Percentiles rank a stretch among this genome's conserved stretches.
Conservation (phyloP, 1,140 invertebrate species). For the Neomicropteryx cornuta region DNA sequence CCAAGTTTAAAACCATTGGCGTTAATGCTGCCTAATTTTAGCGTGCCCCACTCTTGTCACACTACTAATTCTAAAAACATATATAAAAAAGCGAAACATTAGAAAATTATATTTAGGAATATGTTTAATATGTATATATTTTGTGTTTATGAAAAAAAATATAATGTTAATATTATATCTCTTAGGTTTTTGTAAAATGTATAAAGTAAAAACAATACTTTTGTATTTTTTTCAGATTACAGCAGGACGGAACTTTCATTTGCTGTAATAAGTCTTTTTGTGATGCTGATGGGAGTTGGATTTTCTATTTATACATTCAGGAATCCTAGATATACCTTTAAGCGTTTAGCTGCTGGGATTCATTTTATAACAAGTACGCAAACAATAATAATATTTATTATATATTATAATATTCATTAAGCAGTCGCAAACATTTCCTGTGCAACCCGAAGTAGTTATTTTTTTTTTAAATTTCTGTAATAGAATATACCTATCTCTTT, state of each 20-base stretch:
- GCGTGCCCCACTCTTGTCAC: too few species aligned
- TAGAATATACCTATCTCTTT: slow-evolving; percentile 3
- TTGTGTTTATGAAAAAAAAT: too few species aligned
- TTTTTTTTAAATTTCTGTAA: slow-evolving; percentile 22
- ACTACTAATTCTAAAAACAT: too few species aligned
- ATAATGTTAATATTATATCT: too few species aligned
- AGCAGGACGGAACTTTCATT: slow-evolving; percentile 74
- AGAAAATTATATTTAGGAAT: too few species aligned
- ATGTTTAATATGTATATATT: too few species aligned
- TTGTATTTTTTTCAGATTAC: slow-evolving; percentile 60
- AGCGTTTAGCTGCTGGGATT: slow-evolving; percentile 71
- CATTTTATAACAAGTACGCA: slow-evolving; percentile 71
- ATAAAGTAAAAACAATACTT: too few species aligned
- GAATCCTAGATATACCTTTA: slow-evolving; percentile 83
- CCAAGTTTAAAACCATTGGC: too few species aligned
- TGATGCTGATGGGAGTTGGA: slow-evolving; percentile 69
- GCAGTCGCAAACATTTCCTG: background rate
- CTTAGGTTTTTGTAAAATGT: too few species aligned
- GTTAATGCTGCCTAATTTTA: too few species aligned
- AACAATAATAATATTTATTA: slow-evolving; percentile 6
- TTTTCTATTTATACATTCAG: slow-evolving; percentile 80
- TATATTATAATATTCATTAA: slow-evolving; percentile 6
- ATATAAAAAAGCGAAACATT: too few species aligned
- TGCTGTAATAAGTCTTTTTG: slow-evolving; percentile 66
- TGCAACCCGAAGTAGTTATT: slow-evolving; percentile 1